Conservation (phyloP, 92 coral and sea anemone species). For the Epizoanthus scotinus region DNA sequence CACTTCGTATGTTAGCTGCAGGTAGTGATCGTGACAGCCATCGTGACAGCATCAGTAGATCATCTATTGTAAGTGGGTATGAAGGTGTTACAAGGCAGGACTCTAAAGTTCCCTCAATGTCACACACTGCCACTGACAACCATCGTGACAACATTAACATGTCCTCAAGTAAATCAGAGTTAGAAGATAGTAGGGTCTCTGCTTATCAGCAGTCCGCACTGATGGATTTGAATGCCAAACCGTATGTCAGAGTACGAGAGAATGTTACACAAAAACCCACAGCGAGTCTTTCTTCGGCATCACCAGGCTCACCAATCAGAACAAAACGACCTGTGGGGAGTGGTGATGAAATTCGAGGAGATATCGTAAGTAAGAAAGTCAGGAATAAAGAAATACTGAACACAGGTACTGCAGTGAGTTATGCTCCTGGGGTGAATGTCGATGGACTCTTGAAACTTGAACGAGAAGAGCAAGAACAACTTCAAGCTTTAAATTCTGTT, state of each 20-base stretch:
- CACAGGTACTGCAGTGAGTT: conserved; percentile 31
- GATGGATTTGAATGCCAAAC: conserved; percentile 39
- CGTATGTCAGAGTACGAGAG: conserved; percentile 17
- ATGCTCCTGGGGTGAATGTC: conserved; percentile 75
- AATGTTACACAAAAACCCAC: background rate
- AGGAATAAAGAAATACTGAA: conserved; percentile 34
- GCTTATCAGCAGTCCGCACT: conserved; percentile 7
- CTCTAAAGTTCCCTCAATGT: background rate
- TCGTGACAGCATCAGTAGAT: conserved; percentile 9
- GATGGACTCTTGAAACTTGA: conserved; percentile 81
- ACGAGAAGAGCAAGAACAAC: conserved; percentile 85
- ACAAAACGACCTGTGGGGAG: conserved; percentile 26
- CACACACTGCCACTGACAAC: conserved; percentile 6
- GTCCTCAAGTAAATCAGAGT: background rate
- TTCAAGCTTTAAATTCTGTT: conserved; percentile 67
- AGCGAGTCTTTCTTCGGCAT: background rate
- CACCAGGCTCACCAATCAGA: conserved; percentile 7
- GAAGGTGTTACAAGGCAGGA: conserved; percentile 1
- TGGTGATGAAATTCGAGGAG: conserved; percentile 22
- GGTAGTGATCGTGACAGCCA: background rate
- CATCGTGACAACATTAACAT: background rate
- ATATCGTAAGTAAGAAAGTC: conserved; percentile 40
- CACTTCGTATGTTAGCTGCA: too few species aligned
- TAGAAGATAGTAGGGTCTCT: background rate
- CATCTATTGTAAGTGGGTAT: background rate